phyloP scores from a whole-genome alignment of 2,113 vertebrate genomes.

The Harpagus bidentatus region DNA sequence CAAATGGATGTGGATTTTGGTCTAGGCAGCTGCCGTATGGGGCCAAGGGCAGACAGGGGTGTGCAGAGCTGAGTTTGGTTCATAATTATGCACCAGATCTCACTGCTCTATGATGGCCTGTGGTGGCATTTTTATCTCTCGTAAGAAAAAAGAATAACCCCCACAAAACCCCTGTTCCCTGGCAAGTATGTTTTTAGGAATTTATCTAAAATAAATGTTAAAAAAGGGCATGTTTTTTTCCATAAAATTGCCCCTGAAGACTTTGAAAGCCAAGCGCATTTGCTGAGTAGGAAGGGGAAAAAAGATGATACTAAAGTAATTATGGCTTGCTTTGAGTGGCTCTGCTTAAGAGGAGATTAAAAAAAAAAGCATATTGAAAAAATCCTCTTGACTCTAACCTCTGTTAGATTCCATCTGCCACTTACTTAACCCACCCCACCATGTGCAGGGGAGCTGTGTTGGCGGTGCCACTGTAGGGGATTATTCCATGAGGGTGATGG shows the following conservation, averaged over 20 bases:
- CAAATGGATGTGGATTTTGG: rapidly evolving
- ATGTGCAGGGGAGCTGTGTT: neutral
- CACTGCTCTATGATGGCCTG: neutral
- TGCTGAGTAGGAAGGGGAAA: neutral
- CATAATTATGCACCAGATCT: neutral
- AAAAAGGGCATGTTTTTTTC: neutral
- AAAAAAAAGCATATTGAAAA: constrained; percentile 25
- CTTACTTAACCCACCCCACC: neutral
- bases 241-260: neutral
- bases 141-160: neutral
- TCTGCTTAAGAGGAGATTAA: constrained; percentile 39
- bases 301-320: constrained; percentile 50
- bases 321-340: constrained; percentile 42
- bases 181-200: neutral
- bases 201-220: neutral
- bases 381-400: neutral
- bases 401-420: constrained; percentile 9
- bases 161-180: neutral
- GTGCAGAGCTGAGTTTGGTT: neutral
- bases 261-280: neutral
- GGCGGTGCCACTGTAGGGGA: neutral
- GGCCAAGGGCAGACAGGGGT: neutral
- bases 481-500: rapidly evolving
- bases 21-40: rapidly evolving
- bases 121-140: neutral